phyloP scores from a whole-genome alignment of 2,888 invertebrate genomes.

The Drosophila niveifrons region DNA sequence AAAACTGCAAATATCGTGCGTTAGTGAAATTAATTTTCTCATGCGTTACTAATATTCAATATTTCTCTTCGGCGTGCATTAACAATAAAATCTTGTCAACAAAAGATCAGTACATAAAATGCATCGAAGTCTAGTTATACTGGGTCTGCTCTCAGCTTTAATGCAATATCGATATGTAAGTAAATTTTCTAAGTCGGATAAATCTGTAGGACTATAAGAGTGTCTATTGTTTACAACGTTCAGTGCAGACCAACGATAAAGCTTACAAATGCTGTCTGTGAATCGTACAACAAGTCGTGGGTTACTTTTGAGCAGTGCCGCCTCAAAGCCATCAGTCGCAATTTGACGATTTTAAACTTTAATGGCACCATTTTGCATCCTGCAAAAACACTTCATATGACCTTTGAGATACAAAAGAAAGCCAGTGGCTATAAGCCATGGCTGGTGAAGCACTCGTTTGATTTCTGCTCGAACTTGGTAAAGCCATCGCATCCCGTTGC shows the following conservation, averaged over 20 bases:
- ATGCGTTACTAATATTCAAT: slow-evolving; percentile 4
- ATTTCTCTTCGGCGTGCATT: neutral
- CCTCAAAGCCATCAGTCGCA: neutral
- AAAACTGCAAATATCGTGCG: neutral
- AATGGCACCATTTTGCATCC: neutral
- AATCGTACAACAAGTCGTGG: neutral
- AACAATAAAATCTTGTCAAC: neutral
- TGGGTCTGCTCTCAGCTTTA: neutral
- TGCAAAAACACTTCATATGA: neutral
- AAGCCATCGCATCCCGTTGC: neutral
- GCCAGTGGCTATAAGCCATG: neutral
- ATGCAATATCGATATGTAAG: neutral
- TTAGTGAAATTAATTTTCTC: neutral
- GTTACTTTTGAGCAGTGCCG: neutral
- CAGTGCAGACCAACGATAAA: neutral
- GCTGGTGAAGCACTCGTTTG: neutral
- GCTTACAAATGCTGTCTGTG: neutral
- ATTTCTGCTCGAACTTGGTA: neutral
- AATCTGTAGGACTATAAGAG: no score
- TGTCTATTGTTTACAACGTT: neutral
- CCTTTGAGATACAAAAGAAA: neutral
- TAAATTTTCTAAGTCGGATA: neutral
- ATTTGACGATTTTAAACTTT: neutral
- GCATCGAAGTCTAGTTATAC: neutral
- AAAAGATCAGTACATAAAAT: neutral